Base-by-base conservation (phyloP, 2,797 vertebrate species). In the Cirrhinus molitorella region DNA sequence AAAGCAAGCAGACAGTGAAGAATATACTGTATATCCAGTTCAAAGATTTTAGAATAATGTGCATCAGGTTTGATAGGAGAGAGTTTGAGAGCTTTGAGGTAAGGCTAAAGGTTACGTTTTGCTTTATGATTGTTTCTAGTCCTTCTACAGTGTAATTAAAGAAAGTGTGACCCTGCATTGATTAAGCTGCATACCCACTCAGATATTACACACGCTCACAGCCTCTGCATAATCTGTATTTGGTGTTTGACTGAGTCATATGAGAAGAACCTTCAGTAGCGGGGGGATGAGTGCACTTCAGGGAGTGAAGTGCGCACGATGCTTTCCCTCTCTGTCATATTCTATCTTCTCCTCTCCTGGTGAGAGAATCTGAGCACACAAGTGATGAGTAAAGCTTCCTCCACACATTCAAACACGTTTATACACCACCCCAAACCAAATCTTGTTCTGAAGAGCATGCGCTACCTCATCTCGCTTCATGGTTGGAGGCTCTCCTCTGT, bases 231-330 rank as follows among this genome's bases (percentile, higher is more conserved):
- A 72, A 81, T 63, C 40, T 28, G 12, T 34, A 47, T 59, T 28
- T 57, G 17, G 34, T 61, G 51, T 70, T 70, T 71, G 37, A 59
- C 37, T 53, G 63, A 80, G n/a, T 81, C 43, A 63, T 43, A 47
- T 49, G 53, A 59, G 55, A 81, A 59, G 79, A 71, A n/a, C n/a
- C 28, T 79, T 79, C 31, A 55, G 17, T 51, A 79, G 63, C 47
- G 21, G 68, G 31, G 40, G 31, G 49, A 80, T 80, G 65, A 80
- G 65, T 28, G 65, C 51, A 43, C 67, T 71, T 47, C 53, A 49
- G 66, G 11, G 19, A 43, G 53, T 72, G 53, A 80, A 79, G 49
- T 68, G 65, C 19, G 16, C 49, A 53, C 23, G 2, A 53, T 28
- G n/a, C 51, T 68, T 70, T 55, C 49, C 25, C 51, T 21, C 34